Base-by-base conservation (phyloP, 2,113 vertebrate genomes). In the Gadus chalcogrammus region DNA sequence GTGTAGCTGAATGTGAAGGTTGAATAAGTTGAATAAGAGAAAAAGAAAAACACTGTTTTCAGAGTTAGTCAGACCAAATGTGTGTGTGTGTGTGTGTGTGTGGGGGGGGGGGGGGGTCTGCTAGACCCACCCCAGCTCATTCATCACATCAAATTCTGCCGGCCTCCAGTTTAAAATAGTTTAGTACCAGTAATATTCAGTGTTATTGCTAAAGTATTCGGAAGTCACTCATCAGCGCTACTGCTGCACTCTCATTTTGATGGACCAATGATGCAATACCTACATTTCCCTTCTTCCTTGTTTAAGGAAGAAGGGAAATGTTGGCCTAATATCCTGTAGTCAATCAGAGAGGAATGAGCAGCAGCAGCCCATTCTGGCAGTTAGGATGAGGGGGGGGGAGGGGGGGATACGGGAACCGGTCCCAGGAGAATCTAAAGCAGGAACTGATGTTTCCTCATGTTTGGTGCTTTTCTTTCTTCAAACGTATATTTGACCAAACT, bases 91-190 rank as follows among this genome's bases (percentile, higher is more conserved):
- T 24, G 24, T 24, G 24, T 24, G 24, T 1, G 31, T 4, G 31
- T 4, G 31, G 31, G 31, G 4, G 31, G 31, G 31, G 31, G 42
- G 42, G 8, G 42, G 42, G 42, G 42, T 67, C 56, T 81, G 79
- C 82, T 63, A 82, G 82, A 87, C 85, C 70, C 74, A 74, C 76
- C 78, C 84, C 85, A 83, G 75, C 82, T 81, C 69, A 79, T 31
- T 31, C 3, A 3, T 31, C 28, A 31, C 28, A 31, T 31, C 3
- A 79, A 77, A 87, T 5, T 83, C 68, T 48, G 42, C 42, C 28
- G 11, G 15, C 62, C 15, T 48, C 18, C 73, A 72, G 61, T 69
- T 74, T 69, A 79, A 80, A 81, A 82, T 15, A 72, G 52, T 76
- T 82, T 53, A 72, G 69, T 63, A 75, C 42, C 42, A 8, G 42